Conservation (phyloP, 2,797 vertebrate genomes). For the Anas bernieri region DNA sequence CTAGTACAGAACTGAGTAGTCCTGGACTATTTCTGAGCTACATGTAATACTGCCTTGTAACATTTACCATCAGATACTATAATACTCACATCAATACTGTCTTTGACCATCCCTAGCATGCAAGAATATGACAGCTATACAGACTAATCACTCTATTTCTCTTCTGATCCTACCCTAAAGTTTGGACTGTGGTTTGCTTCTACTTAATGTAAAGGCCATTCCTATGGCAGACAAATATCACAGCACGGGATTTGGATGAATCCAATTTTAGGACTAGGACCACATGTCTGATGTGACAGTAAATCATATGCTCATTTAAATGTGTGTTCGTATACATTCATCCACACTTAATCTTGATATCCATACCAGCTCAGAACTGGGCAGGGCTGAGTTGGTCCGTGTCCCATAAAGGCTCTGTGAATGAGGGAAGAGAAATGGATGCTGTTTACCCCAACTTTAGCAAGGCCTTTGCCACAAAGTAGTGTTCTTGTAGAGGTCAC, state of each 20-base stretch:
- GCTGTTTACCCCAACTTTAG: background rate
- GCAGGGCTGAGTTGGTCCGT: background rate
- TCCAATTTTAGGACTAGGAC: background rate
- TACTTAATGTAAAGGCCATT: background rate
- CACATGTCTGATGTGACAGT: background rate
- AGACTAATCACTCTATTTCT: background rate
- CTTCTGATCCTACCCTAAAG: background rate
- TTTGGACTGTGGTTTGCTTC: background rate
- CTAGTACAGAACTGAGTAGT: background rate
- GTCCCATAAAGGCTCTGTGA: background rate
- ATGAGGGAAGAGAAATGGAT: background rate
- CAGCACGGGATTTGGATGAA: background rate
- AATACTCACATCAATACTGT: background rate
- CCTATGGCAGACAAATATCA: background rate
- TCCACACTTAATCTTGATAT: background rate
- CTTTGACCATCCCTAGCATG: background rate
- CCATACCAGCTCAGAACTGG: background rate
- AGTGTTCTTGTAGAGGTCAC: background rate
- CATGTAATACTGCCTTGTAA: background rate
- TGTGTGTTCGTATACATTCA: background rate
- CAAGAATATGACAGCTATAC: background rate
- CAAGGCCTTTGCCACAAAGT: background rate
- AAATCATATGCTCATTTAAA: background rate
- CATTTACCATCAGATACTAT: background rate
- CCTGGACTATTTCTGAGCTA: background rate